phyloP scores from a whole-genome alignment of 2,113 vertebrate species.

The Dromas ardeola region DNA sequence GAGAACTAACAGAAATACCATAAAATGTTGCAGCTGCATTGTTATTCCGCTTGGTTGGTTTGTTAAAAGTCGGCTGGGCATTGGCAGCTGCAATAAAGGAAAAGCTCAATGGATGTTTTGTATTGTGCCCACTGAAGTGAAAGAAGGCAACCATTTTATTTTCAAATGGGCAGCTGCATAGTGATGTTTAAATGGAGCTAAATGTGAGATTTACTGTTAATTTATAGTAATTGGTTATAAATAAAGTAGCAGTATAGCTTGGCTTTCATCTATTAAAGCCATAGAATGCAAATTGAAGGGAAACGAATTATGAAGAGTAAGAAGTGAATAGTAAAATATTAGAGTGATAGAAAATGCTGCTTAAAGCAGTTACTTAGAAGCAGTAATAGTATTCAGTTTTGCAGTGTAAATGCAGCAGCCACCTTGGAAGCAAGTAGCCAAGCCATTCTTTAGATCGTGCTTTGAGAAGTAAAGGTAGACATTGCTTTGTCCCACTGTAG shows the following conservation, averaged over 20 bases:
- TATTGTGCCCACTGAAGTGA: slow-evolving; percentile 82
- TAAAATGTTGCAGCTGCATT: slow-evolving; percentile 89
- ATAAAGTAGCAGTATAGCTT: slow-evolving; percentile 67
- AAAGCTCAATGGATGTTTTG: slow-evolving; percentile 86
- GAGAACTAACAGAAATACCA: slow-evolving; percentile 81
- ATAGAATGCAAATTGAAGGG: slow-evolving; percentile 14
- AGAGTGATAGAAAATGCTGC: slow-evolving; percentile 15
- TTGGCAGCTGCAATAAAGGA: slow-evolving; percentile 83
- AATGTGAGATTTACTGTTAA: slow-evolving; percentile 86
- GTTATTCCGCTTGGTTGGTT: slow-evolving; percentile 87
- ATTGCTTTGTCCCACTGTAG: background rate
- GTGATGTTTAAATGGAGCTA: slow-evolving; percentile 82
- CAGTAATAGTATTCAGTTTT: slow-evolving; percentile 35
- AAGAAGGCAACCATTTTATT: slow-evolving; percentile 88
- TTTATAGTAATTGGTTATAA: slow-evolving; percentile 81
- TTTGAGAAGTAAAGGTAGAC: slow-evolving; percentile 54
- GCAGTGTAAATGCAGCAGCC: slow-evolving; percentile 39
- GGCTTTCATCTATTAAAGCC: slow-evolving; percentile 52
- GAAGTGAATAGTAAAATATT: slow-evolving; percentile 8
- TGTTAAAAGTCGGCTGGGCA: slow-evolving; percentile 86
- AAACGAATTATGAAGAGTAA: slow-evolving; percentile 31
- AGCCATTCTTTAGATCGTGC: slow-evolving; percentile 33
- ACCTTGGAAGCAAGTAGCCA: slow-evolving; percentile 27
- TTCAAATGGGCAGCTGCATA: slow-evolving; percentile 85
- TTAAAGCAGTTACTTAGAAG: slow-evolving; percentile 23